Evolutionary conservation across 2,113 vertebrate genomes (phyloP).

Genomic region (Delphinus delphis): DNA sequence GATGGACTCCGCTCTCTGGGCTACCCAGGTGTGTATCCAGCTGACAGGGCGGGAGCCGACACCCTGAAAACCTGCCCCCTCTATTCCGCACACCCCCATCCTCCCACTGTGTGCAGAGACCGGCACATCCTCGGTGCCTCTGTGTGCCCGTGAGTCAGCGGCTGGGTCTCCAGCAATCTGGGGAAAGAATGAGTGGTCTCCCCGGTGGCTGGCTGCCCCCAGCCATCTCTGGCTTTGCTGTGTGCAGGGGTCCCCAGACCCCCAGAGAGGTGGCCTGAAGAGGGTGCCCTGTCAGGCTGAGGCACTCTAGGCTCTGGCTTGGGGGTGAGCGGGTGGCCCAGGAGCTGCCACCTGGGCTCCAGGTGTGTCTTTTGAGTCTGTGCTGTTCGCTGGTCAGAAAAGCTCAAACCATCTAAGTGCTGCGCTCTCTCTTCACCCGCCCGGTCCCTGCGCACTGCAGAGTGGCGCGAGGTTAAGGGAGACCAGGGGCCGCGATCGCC

Average conservation of each 20-base stretch:
- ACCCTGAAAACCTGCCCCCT: neutral
- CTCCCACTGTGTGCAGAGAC: neutral
- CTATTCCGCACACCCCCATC: rapidly evolving
- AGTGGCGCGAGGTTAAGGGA: too few species aligned
- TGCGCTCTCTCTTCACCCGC: rapidly evolving
- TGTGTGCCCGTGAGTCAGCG: neutral
- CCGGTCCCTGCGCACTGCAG: neutral
- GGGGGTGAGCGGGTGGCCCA: neutral
- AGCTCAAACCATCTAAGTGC: too few species aligned
- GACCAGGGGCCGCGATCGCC: neutral
- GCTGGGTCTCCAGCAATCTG: neutral
- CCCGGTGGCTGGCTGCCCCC: neutral
- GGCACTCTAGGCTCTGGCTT: neutral
- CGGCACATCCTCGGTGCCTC: rapidly evolving
- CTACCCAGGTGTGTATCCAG: neutral
- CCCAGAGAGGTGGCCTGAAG: neutral
- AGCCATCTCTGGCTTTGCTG: neutral
- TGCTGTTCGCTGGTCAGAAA: neutral
- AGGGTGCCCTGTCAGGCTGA: rapidly evolving
- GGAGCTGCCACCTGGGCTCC: neutral
- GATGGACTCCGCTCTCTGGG: rapidly evolving
- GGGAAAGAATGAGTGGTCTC: neutral
- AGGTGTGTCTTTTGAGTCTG: neutral
- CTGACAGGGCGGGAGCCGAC: rapidly evolving
- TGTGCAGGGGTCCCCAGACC: neutral